These are phyloP conservation scores for Lutraria lutraria DNA, from an alignment of 2,888 invertebrate genomes.

Conservation along the genomic window DNA sequence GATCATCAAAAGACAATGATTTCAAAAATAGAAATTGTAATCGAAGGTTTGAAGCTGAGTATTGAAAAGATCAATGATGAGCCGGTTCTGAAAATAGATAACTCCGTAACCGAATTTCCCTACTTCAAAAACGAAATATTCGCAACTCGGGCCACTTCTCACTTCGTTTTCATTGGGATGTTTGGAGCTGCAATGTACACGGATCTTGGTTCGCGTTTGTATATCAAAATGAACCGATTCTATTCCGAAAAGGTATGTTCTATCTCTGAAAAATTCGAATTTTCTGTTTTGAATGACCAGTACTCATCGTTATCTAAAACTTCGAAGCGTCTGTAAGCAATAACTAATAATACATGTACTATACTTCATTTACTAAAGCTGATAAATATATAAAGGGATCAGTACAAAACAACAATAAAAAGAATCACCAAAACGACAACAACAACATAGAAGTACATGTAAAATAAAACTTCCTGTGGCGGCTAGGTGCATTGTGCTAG, in stretches of 20 bases:
- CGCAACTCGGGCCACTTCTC: conserved; percentile 73
- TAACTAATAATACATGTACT: no score
- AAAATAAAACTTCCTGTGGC: no score
- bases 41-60: not conserved
- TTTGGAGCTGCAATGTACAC: conserved; percentile 77
- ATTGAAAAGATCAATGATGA: not conserved
- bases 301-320: no score
- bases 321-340: no score
- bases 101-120: conserved; percentile 8
- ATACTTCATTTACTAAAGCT: no score
- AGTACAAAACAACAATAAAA: no score
- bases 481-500: no score
- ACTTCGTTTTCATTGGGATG: conserved; percentile 71
- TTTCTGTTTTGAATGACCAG: no score
- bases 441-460: no score
- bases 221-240: conserved; percentile 62
- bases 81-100: not conserved
- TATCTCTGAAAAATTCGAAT: not conserved
- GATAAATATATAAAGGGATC: no score
- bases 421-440: no score
- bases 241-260: conserved; percentile 66
- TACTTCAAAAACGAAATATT: conserved; percentile 62
- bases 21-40: not conserved
- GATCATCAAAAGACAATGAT: not conserved
- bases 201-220: conserved; percentile 58